Base-by-base conservation (phyloP, 2,888 invertebrate species). In the Gnatocerus cornutus region DNA sequence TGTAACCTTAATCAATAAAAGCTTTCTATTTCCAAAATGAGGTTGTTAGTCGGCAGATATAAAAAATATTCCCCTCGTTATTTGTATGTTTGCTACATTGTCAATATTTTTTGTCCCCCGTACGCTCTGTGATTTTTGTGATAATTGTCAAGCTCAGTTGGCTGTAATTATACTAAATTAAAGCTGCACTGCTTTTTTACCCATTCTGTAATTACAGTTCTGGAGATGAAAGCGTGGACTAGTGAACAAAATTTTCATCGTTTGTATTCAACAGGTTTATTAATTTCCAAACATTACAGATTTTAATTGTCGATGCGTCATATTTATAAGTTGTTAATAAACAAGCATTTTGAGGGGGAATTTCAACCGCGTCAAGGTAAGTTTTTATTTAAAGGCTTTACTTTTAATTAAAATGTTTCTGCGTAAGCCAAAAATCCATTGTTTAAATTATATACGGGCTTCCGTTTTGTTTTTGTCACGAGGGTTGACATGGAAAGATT, bases 401-500 rank as follows among this genome's bases (percentile, higher is more conserved):
- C 30, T 45, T 58, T 39, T 61, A 37, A 39, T 50, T 61, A 50
- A 59, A 59, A 30, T 46, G 12, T 59, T 59, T 59, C 33, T 45
- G n/a, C 27, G 9, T 33, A 13, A 13, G 33, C 13, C 46, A 48
- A 52, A 48, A 50, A 29, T 50, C 30, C 52, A 13, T 14, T 56
- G 56, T 64, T 45, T 62, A 29, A 62, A 50, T 27, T 50, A 41
- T 50, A 50, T 37, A 50, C 30, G 6, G 52, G 45, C 45, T 53
- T 64, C 48, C 53, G 29, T 52, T 63, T 63, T 39, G 62, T 41
- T 56, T 41, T 45, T 29, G 52, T 61, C 46, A 14, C 16, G 29
- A 43, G 53, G 64, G 64, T 64, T 64, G 64, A 64, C 53, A 55
- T 52, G 52, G 29, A 63, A 52, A 63, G 52, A 63, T 53, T 64